Percentiles rank a stretch among this genome's conserved stretches.
Evolutionary conservation across 1,140 invertebrate genomes (phyloP).

Genomic region (Diachasmimorpha longicaudata): DNA sequence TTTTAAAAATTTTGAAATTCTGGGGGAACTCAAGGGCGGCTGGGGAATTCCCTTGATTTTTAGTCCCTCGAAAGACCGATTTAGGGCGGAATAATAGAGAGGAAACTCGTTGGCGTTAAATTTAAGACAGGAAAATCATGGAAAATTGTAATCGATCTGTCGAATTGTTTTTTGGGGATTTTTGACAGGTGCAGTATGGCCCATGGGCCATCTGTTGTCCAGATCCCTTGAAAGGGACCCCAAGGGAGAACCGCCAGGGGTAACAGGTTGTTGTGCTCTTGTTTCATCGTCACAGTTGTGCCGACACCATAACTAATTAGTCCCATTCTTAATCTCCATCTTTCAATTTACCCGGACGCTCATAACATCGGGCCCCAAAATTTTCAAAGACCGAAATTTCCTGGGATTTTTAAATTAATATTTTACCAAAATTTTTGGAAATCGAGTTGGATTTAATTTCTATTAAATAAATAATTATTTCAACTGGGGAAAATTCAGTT

Average conservation of each 20-base stretch:
- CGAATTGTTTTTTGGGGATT: not conserved
- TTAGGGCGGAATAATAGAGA: too few relatives aligned
- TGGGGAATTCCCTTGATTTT: too few relatives aligned
- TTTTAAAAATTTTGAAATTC: too few relatives aligned
- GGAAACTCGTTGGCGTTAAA: too few relatives aligned
- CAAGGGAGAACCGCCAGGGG: constrained; percentile 17
- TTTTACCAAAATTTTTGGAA: not conserved
- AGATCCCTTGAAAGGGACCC: constrained; percentile 36
- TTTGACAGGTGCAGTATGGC: constrained; percentile 7
- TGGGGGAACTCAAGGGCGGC: too few relatives aligned
- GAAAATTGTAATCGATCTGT: not conserved
- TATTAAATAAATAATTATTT: too few relatives aligned
- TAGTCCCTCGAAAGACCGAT: too few relatives aligned
- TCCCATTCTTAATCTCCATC: not conserved
- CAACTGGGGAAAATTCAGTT: too few relatives aligned
- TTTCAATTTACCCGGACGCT: not conserved
- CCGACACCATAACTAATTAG: constrained; percentile 9
- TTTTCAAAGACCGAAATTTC: not conserved
- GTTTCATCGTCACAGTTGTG: constrained; percentile 7
- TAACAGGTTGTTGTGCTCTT: constrained; percentile 45
- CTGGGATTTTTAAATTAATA: not conserved
- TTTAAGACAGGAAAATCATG: not conserved
- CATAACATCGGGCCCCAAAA: not conserved
- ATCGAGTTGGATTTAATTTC: too few relatives aligned
- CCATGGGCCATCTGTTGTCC: constrained; percentile 48